Conservation (phyloP, 2,888 invertebrate species). For the Pachymerium ferrugineum region DNA sequence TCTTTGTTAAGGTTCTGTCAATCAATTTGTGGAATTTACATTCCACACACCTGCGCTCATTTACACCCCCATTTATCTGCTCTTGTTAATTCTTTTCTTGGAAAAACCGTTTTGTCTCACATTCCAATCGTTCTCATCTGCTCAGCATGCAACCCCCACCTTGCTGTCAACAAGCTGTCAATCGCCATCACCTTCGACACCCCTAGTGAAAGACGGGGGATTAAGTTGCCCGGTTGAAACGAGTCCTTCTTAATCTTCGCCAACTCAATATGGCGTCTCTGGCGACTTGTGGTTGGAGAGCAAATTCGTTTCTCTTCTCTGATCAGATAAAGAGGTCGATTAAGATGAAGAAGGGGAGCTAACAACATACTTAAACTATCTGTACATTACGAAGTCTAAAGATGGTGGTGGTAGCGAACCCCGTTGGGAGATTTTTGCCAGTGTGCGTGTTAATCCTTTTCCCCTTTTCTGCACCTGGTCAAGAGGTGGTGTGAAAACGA, state of each 20-base stretch:
- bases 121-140: background rate
- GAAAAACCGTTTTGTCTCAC: background rate
- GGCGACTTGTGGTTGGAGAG: no score
- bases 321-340: no score
- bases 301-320: no score
- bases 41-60: background rate
- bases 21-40: background rate
- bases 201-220: background rate
- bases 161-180: slow-evolving; percentile 14
- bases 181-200: slow-evolving; percentile 4
- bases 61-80: background rate
- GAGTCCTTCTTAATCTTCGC: background rate
- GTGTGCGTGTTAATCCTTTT: background rate
- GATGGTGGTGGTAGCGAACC: background rate
- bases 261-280: background rate
- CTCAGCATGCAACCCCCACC: background rate
- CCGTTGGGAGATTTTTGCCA: background rate
- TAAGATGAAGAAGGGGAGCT: no score
- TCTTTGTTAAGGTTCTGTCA: no score
- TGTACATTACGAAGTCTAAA: background rate
- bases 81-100: background rate
- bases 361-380: background rate
- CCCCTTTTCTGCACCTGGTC: background rate
- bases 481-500: background rate
- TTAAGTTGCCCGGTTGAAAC: background rate